Evolutionary conservation across 2,113 vertebrate species (phyloP), one percentile per base, ranked within the genome.

Genomic region (Microtus pennsylvanicus): DNA sequence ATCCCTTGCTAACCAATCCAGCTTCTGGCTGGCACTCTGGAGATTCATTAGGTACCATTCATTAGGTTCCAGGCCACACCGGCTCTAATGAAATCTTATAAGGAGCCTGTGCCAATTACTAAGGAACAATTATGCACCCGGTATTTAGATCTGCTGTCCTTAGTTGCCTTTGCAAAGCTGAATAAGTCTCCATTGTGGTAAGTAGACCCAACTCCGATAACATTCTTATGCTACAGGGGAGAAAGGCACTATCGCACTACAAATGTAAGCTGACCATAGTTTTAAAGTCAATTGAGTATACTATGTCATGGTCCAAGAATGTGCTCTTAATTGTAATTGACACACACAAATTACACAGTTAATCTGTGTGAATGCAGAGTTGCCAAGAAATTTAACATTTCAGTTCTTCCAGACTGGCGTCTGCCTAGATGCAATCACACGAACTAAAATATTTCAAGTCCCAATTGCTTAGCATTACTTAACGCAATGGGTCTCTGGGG

Each of bases 251-350:
- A 67, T 96, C 93, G 86, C 92, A 97, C 89, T 94, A 96, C 97
- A 96, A 33, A 90, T 96, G 97, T 92, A 95, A 95, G 13, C 8
- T 90, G 97, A 97, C 98, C 97, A 97, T 52, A 93, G 0, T 81
- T 93, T 95, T 87, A 93, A 97, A 98, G 97, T 98, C 98, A 97
- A 97, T 98, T 94, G 98, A 98, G 97, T 97, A 97, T 85, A 96
- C 78, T 96, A 96, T 69, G 98, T 98, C 98, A 98, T 82, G 95
- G 97, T 97, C 97, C 98, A 98, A 98, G 98, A 98, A 98, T 98
- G 98, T 97, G 97, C 98, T 98, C 98, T 98, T 99, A 98, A 98
- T 98, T 99, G 98, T 98, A 98, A 98, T 96, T 98, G 98, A 98
- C 98, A 98, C 97, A 98, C 97, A 97, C 97, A 98, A 96, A 98